Base-by-base conservation (phyloP, 2,797 vertebrate species). In the Spondyliosoma cantharus region DNA sequence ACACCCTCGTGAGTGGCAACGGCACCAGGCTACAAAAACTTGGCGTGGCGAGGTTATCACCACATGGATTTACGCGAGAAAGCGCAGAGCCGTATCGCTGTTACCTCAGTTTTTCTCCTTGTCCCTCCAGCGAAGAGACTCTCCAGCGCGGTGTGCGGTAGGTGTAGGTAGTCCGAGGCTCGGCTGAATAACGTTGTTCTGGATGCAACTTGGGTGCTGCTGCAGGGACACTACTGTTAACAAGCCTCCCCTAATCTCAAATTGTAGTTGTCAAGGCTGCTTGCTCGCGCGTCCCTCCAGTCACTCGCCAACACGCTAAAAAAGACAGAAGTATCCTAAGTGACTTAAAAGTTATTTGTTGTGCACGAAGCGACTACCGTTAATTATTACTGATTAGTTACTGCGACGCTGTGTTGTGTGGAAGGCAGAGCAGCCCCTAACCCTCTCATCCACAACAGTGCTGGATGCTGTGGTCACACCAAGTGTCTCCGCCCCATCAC, bases 401-500 rank as follows among this genome's bases (percentile, higher is more conserved):
- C 24, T 46, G 87, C 79, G 62, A 59, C 71, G 78, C 13, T 50
- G 77, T 50, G 76, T 42, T 72, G 74, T 71, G 9, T 67, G 74
- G 70, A 75, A 87, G 71, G 78, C 72, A 72, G 81, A 22, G 76
- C 71, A 80, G 82, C 63, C 71, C 89, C 84, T 87, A 76, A 88
- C 83, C 79, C 81, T 83, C 82, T 86, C 91, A 88, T 91, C 90
- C 86, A 82, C 88, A 22, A 66, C 84, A 80, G 77, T 27, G 65
- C 83, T 74, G 69, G 85, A 88, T 90, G 86, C 84, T 89, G 87
- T 77, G 69, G 81, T 84, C 87, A 87, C 75, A 32, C 67, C 56
- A 37, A 13, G 58, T 86, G 91, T 90, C 92, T 89, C 92, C 93
- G 91, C 93, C 93, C 90, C 91, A 75, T 73, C 69, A 50, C 63